Evolutionary conservation across 2,888 invertebrate genomes (phyloP).

Genomic region (Phaedon cochleariae): DNA sequence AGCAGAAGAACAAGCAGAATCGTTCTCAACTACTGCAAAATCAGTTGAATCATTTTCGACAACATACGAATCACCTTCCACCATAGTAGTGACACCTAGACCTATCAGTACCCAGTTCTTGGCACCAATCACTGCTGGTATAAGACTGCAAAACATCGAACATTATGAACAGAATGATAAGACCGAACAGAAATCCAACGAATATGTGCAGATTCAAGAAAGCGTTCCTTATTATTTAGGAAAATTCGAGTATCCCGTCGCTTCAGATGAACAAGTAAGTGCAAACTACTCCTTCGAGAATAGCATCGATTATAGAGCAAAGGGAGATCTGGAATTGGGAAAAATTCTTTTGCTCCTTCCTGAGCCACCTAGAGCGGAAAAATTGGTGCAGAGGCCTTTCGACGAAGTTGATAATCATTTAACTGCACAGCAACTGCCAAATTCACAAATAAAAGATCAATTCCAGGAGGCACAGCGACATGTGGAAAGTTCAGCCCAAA

Average conservation of each 20-base stretch:
- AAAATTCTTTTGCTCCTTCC: slow-evolving; percentile 55
- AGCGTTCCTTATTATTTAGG: slow-evolving; percentile 67
- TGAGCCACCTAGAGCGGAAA: slow-evolving; percentile 2
- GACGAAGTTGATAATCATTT: slow-evolving; percentile 32
- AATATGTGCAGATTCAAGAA: slow-evolving; percentile 71
- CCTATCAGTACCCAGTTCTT: slow-evolving; percentile 67
- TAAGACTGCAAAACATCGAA: slow-evolving; percentile 64
- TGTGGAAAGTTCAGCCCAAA: not conserved
- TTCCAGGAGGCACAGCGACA: slow-evolving; percentile 31
- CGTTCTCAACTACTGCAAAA: slow-evolving; percentile 46
- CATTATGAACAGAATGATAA: slow-evolving; percentile 26
- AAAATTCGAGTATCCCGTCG: slow-evolving; percentile 61
- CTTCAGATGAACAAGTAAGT: slow-evolving; percentile 54
- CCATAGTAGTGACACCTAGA: slow-evolving; percentile 66
- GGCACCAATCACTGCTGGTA: slow-evolving; percentile 69
- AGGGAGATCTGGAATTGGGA: slow-evolving; percentile 62
- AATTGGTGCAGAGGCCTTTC: not conserved
- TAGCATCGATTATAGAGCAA: slow-evolving; percentile 48
- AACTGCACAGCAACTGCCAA: slow-evolving; percentile 34
- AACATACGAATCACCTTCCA: slow-evolving; percentile 38
- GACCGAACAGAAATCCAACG: slow-evolving; percentile 58
- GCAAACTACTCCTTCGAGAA: slow-evolving; percentile 48
- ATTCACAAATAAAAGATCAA: slow-evolving; percentile 31
- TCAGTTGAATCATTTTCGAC: slow-evolving; percentile 43
- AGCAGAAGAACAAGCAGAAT: slow-evolving; percentile 30